phyloP scores from a whole-genome alignment of 2,888 invertebrate species.

The Tetranychus piercei region DNA sequence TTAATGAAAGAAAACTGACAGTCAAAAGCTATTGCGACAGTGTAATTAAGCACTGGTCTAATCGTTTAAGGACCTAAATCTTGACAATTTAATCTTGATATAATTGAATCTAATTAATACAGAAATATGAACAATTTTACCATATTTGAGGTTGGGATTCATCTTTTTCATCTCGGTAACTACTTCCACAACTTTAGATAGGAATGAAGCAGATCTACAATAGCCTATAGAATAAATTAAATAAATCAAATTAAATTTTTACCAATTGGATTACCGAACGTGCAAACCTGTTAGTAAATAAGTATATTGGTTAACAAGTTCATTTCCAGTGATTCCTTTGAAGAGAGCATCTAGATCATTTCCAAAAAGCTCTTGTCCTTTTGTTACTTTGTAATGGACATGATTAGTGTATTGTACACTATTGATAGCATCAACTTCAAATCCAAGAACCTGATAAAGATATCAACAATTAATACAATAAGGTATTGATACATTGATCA shows the following conservation, averaged over 20 bases:
- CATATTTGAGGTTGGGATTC: conserved; percentile 61
- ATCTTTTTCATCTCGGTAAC: conserved; percentile 52
- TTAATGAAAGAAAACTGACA: no score
- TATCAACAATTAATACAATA: background rate
- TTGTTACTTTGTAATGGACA: conserved; percentile 50
- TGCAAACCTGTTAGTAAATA: conserved; percentile 67
- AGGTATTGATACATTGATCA: background rate
- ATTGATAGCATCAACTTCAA: conserved; percentile 90
- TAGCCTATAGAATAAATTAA: conserved; percentile 45
- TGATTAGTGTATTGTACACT: conserved; percentile 97
- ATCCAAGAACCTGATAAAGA: conserved; percentile 58
- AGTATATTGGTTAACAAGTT: conserved; percentile 47
- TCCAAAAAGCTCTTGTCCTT: conserved; percentile 69
- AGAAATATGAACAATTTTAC: background rate
- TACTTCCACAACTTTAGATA: conserved; percentile 55
- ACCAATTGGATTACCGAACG: background rate
- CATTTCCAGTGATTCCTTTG: conserved; percentile 57
- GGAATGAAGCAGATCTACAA: conserved; percentile 68
- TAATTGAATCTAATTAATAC: no score
- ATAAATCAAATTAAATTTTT: conserved; percentile 10
- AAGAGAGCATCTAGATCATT: conserved; percentile 58
- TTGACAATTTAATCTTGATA: background rate
- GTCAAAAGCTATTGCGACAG: no score
- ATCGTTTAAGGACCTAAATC: background rate
- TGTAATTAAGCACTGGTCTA: background rate